Evolutionary conservation across 1,140 invertebrate species (phyloP).

Genomic region (Bilobella aurantiaca): DNA sequence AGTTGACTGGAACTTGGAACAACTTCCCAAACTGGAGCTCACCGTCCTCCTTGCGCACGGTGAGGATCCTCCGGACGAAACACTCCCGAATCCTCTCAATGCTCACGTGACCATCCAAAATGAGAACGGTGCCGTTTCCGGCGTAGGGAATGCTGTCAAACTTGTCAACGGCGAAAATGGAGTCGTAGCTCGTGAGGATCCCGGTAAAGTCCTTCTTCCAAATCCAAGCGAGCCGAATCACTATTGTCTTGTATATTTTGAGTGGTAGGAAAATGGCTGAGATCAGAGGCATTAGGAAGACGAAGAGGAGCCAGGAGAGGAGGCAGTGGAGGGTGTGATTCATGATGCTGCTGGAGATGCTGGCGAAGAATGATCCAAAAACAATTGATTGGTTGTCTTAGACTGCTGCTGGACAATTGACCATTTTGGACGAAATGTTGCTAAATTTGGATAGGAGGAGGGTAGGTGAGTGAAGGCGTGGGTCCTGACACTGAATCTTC

Average conservation of each 20-base stretch:
- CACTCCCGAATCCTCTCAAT: constrained; percentile 12
- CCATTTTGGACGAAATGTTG: too few relatives aligned
- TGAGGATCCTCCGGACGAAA: constrained; percentile 15
- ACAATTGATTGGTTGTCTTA: background rate
- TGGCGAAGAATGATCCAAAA: too few relatives aligned
- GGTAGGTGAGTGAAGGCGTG: background rate
- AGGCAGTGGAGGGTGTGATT: background rate
- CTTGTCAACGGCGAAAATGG: constrained; percentile 28
- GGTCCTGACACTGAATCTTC: background rate
- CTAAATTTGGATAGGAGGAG: too few relatives aligned
- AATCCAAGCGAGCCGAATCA: background rate
- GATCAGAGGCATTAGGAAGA: constrained; percentile 1
- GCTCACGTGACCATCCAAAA: constrained; percentile 16
- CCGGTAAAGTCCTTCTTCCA: background rate
- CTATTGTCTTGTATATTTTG: background rate
- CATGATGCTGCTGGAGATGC: background rate
- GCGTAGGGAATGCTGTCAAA: constrained; percentile 23
- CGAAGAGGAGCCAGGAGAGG: background rate
- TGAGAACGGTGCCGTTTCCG: constrained; percentile 24
- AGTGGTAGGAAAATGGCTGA: constrained; percentile 5
- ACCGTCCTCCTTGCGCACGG: constrained; percentile 10
- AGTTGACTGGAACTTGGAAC: constrained; percentile 17
- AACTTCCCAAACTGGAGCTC: constrained; percentile 22
- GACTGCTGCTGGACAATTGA: background rate
- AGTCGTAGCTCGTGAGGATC: constrained; percentile 24